phyloP scores from a whole-genome alignment of 1,140 invertebrate genomes.

The Gonioctena quinquepunctata region DNA sequence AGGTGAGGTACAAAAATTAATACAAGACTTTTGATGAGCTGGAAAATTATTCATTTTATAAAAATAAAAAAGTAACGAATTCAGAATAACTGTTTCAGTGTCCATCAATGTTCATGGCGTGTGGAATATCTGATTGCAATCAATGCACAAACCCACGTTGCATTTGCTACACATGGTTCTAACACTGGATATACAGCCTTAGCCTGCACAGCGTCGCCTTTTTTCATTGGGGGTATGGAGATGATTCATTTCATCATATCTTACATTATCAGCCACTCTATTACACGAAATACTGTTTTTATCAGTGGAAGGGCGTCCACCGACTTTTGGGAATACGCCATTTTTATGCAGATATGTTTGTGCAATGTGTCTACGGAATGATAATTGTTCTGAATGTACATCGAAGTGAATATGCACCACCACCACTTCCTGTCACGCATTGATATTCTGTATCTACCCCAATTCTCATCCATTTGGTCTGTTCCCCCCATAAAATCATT shows the following conservation, averaged over 20 bases:
- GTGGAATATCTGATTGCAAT: slow-evolving; percentile 8
- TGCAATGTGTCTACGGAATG: slow-evolving; percentile 37
- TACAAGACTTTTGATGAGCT: neutral
- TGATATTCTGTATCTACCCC: neutral
- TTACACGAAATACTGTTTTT: neutral
- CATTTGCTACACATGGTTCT: neutral
- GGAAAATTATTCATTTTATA: too few relatives aligned
- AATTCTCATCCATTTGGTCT: slow-evolving; percentile 43
- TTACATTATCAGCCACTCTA: neutral
- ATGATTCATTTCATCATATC: too few relatives aligned
- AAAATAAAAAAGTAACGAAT: too few relatives aligned
- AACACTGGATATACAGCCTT: slow-evolving; percentile 1
- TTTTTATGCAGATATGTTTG: slow-evolving; percentile 29
- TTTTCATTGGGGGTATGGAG: neutral
- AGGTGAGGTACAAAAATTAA: neutral
- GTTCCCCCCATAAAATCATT: slow-evolving; percentile 48
- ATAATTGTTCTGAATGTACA: slow-evolving; percentile 30
- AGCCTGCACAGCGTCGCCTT: neutral
- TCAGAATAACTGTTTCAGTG: too few relatives aligned
- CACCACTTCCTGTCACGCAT: slow-evolving; percentile 54
- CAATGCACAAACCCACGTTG: slow-evolving; percentile 2
- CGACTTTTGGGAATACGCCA: neutral
- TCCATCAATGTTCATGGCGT: too few relatives aligned
- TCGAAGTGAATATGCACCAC: slow-evolving; percentile 46
- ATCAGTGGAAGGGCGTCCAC: neutral